phyloP scores from a whole-genome alignment of 2,113 vertebrate genomes.

The Apodemus speciosus region DNA sequence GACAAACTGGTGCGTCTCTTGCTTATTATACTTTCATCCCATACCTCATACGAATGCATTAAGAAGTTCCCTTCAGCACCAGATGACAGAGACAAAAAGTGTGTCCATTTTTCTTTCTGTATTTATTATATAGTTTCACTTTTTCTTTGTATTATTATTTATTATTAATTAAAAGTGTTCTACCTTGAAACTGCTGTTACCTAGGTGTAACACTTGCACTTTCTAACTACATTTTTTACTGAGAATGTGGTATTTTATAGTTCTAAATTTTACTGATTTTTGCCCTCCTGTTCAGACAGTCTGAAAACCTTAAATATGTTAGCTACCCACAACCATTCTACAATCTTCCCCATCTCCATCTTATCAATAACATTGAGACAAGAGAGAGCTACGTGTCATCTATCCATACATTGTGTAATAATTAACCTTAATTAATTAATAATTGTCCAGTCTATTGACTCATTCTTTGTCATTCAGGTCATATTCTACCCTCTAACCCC shows the following conservation, averaged over 20 bases:
- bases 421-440: not conserved
- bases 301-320: constrained; percentile 19
- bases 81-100: not conserved
- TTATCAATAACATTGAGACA: not conserved
- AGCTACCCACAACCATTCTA: not conserved
- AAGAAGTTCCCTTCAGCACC: not conserved
- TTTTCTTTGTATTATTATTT: not conserved
- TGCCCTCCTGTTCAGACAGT: not conserved
- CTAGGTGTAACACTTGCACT: not conserved
- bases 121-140: not conserved
- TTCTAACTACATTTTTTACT: not conserved
- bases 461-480: constrained; percentile 27
- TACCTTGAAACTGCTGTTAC: not conserved
- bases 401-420: not conserved
- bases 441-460: not conserved
- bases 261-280: not conserved
- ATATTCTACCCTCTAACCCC: not conserved
- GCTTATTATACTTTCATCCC: not conserved
- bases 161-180: not conserved
- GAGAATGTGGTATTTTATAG: not conserved
- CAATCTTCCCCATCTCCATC: not conserved
- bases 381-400: not conserved
- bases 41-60: not conserved
- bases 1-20: not conserved
- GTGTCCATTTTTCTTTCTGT: not conserved